Evolutionary conservation across 2,113 vertebrate species (phyloP).

Genomic region (Poeciliopsis retropinna): DNA sequence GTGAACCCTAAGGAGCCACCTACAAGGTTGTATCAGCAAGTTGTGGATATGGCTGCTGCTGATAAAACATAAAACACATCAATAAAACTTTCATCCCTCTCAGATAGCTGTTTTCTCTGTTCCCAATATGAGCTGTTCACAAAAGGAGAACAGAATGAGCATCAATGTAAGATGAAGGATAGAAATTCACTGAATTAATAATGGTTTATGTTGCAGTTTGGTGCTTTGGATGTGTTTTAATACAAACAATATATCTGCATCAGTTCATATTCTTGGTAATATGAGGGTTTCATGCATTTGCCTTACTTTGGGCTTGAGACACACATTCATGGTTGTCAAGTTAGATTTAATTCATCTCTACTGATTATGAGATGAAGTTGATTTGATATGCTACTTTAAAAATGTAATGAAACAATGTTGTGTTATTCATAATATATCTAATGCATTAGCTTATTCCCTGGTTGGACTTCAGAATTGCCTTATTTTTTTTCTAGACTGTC

Average conservation of each 20-base stretch:
- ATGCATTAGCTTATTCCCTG: background rate
- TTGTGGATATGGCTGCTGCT: conserved; percentile 60
- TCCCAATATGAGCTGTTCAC: conserved; percentile 15
- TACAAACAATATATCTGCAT: background rate
- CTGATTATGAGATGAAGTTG: background rate
- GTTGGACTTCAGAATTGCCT: no score
- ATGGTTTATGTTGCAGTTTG: conserved; percentile 20
- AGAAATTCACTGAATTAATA: conserved; percentile 20
- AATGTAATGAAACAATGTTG: no score
- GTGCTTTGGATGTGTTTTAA: conserved; percentile 10
- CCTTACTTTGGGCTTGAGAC: background rate
- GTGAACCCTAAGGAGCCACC: conserved; percentile 42
- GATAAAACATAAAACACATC: conserved; percentile 72
- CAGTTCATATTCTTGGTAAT: background rate
- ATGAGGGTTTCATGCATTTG: background rate
- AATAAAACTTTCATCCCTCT: conserved; percentile 58
- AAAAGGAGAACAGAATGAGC: conserved; percentile 2
- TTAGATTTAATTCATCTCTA: background rate
- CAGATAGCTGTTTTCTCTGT: conserved; percentile 15
- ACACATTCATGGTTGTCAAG: no score
- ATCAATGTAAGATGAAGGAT: conserved; percentile 20
- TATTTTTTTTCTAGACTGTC: no score
- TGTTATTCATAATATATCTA: background rate
- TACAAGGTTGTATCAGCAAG: conserved; percentile 52
- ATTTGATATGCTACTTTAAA: no score